Conservation (phyloP, 2,888 invertebrate genomes). For the Blastobasis lacticolella region DNA sequence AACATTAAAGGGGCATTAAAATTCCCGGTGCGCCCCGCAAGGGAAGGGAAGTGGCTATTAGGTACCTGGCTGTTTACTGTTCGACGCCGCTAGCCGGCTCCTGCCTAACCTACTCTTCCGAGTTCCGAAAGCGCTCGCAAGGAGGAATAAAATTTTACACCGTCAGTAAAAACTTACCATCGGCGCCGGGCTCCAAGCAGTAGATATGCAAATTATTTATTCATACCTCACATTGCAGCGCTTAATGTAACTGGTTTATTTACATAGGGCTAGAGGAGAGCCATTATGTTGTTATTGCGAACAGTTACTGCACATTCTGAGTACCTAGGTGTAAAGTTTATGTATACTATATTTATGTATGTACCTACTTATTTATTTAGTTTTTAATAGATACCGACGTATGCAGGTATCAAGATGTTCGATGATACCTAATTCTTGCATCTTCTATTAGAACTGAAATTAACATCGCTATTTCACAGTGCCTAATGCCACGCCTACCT, state of each 20-base stretch:
- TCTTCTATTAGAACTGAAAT: too few relatives aligned
- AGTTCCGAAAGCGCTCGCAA: constrained; percentile 5
- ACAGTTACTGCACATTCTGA: neutral
- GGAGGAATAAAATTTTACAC: constrained; percentile 7
- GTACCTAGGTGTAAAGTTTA: too few relatives aligned
- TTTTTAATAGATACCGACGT: too few relatives aligned
- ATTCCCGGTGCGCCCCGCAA: constrained; percentile 5
- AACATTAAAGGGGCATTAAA: constrained; percentile 2
- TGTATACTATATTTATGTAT: too few relatives aligned
- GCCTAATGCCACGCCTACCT: too few relatives aligned
- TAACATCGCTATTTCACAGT: too few relatives aligned
- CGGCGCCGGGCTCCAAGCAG: neutral
- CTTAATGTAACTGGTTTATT: constrained; percentile 1
- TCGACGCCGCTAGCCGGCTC: neutral
- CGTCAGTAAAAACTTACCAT: constrained; percentile 4
- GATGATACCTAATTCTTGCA: too few relatives aligned
- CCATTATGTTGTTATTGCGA: neutral
- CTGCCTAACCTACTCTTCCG: neutral
- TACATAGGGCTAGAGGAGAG: neutral
- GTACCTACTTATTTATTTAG: too few relatives aligned
- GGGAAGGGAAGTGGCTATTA: constrained; percentile 4
- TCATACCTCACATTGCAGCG: neutral
- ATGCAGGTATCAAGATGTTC: too few relatives aligned
- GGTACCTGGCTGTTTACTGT: neutral
- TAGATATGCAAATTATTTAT: constrained; percentile 2